Evolutionary conservation across 1,140 invertebrate species (phyloP), one percentile per base, ranked within the genome.

Genomic region (Pseudomyrmex gracilis): DNA sequence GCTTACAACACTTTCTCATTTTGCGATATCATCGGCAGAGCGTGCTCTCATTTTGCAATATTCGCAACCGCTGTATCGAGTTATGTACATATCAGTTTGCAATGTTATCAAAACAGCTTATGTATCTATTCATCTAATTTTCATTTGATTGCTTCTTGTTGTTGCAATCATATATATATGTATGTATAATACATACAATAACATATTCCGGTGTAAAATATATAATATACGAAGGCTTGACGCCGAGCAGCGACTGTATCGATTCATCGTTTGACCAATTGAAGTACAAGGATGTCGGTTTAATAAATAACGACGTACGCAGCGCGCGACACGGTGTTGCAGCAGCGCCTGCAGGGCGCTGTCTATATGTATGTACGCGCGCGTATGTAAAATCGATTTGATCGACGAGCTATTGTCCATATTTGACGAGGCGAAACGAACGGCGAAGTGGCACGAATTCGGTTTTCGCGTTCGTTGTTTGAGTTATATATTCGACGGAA

Each of bases 291-390:
- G 86, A 91, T 89, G 90, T 83, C 73, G 64, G 85, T 88, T 89
- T 92, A 92, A 92, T 92, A 90, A 91, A 91, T 92, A 91, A 88
- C 85, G 85, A 87, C 85, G 87, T 86, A 82, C 73, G 85, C 87
- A 91, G 34, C 49, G 89, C 87, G 88, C 88, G 87, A 90, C 77
- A 87, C 83, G 78, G 90, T 87, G 89, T 91, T 87, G 89, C 88
- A 85, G 88, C 88, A 88, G 89, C 84, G 73, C 68, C 67, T 67
- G 74, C 43, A 24, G 47, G 47, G 47, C 51, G n/a, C 34, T 34
- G 7, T 34, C 4, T 34, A 34, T 34, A 34, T 4, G 1, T 55
- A 17, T 63, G 66, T 85, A 71, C 49, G 60, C 66, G 73, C 87
- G 47, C 51, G 70, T 71, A 83, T 53, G 55, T 61, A 71, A 71